Percentiles rank a stretch among this genome's conserved stretches.
Evolutionary conservation across 1,140 invertebrate species (phyloP).

Genomic region (Bombus difficillimus): DNA sequence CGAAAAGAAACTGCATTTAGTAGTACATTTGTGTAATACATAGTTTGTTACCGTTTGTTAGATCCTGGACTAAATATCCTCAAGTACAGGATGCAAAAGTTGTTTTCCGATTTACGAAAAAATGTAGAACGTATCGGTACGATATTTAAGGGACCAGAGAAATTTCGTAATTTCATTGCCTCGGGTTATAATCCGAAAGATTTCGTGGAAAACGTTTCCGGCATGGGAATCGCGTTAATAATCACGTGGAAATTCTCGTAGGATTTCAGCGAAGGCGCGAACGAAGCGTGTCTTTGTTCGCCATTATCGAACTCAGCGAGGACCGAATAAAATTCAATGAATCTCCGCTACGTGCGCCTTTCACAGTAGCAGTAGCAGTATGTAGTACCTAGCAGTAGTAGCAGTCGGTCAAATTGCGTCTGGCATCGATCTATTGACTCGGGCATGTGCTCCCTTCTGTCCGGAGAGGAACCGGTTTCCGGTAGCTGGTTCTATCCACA

Average conservation of each 20-base stretch:
- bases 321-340: slow-evolving; percentile 41
- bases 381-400: no score
- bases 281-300: background rate
- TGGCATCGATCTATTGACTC: slow-evolving; percentile 57
- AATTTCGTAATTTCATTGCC: no score
- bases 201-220: background rate
- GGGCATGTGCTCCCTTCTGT: slow-evolving; percentile 24
- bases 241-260: background rate
- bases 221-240: background rate
- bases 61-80: background rate
- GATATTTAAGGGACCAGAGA: no score
- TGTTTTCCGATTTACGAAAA: background rate
- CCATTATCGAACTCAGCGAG: background rate
- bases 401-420: slow-evolving; percentile 53
- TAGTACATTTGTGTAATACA: no score
- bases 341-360: slow-evolving; percentile 18
- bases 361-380: background rate
- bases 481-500: slow-evolving; percentile 56
- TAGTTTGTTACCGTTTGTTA: no score
- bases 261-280: no score
- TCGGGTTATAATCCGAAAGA: background rate
- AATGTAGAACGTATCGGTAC: no score
- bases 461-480: slow-evolving; percentile 56
- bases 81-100: background rate
- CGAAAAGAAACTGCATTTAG: background rate